These are phyloP conservation scores for Caenorhabditis plicata DNA, from an alignment of 2,888 invertebrate genomes.

Conservation along the genomic window DNA sequence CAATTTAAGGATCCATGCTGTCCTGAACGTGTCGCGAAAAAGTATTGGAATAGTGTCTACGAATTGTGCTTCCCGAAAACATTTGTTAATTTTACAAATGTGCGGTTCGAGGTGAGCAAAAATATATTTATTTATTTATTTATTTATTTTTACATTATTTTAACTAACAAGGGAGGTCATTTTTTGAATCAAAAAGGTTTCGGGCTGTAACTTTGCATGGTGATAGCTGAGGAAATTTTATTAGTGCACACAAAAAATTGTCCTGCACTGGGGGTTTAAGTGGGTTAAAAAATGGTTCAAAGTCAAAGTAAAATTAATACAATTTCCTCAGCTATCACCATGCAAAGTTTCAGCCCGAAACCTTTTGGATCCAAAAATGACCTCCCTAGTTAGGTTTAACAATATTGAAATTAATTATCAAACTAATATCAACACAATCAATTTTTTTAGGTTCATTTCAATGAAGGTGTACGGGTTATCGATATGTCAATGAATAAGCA, in stretches of 20 bases:
- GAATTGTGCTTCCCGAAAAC: conserved; percentile 64
- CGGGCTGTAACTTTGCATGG: too few relatives aligned
- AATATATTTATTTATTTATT: background rate
- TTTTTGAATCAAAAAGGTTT: too few relatives aligned
- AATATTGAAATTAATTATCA: background rate
- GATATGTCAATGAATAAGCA: conserved; percentile 39
- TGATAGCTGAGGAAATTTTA: too few relatives aligned
- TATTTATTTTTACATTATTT: background rate
- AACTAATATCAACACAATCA: background rate
- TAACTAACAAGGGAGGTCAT: too few relatives aligned
- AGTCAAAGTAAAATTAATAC: background rate
- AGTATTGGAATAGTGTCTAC: conserved; percentile 58
- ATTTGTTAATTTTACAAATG: conserved; percentile 36
- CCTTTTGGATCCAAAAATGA: background rate
- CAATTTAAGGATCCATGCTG: conserved; percentile 62
- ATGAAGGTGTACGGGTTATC: conserved; percentile 47
- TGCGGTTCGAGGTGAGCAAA: conserved; percentile 42
- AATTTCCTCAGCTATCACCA: too few relatives aligned
- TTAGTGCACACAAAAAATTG: too few relatives aligned
- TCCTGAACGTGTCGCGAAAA: conserved; percentile 41
- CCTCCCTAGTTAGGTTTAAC: background rate
- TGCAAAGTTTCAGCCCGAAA: too few relatives aligned
- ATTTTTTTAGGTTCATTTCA: conserved; percentile 42
- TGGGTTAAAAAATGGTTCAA: too few relatives aligned
- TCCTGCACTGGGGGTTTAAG: too few relatives aligned